These are phyloP conservation scores for Sycophaga agraensis DNA, from an alignment of 1,140 invertebrate species.

Conservation along the genomic window DNA sequence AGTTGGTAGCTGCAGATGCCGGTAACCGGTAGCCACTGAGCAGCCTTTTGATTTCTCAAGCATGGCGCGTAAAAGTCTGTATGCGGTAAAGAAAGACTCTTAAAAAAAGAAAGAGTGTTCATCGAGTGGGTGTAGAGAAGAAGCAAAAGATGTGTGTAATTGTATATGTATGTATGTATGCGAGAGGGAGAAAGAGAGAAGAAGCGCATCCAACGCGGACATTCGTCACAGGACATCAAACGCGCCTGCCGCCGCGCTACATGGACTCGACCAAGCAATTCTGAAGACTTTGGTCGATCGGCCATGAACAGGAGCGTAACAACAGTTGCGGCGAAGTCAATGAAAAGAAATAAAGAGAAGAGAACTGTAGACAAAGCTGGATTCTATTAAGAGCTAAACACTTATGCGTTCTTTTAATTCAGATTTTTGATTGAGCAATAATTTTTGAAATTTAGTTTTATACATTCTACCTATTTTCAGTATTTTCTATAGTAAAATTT, in stretches of 20 bases:
- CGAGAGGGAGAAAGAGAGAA: slow-evolving; percentile 35
- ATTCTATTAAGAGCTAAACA: too few relatives aligned
- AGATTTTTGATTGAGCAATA: too few relatives aligned
- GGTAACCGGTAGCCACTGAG: too few relatives aligned
- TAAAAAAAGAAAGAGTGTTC: slow-evolving; percentile 20
- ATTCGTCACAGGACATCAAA: slow-evolving; percentile 58
- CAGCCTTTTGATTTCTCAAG: background rate
- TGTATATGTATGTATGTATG: background rate
- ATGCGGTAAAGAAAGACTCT: background rate
- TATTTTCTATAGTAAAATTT: too few relatives aligned
- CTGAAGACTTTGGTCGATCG: slow-evolving; percentile 52
- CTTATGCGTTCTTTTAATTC: too few relatives aligned
- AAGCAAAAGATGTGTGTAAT: background rate
- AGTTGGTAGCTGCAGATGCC: background rate
- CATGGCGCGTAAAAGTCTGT: background rate
- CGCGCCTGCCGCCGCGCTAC: slow-evolving; percentile 50
- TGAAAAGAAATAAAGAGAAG: background rate
- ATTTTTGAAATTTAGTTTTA: too few relatives aligned
- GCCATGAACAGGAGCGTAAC: slow-evolving; percentile 42
- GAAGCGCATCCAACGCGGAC: slow-evolving; percentile 48
- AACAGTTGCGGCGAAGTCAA: slow-evolving; percentile 20
- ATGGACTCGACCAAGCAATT: slow-evolving; percentile 50
- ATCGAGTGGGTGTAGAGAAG: slow-evolving; percentile 16
- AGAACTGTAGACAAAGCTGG: background rate
- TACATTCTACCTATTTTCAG: too few relatives aligned